Conservation (phyloP, 2,888 invertebrate species). For the Drosophila histrio region DNA sequence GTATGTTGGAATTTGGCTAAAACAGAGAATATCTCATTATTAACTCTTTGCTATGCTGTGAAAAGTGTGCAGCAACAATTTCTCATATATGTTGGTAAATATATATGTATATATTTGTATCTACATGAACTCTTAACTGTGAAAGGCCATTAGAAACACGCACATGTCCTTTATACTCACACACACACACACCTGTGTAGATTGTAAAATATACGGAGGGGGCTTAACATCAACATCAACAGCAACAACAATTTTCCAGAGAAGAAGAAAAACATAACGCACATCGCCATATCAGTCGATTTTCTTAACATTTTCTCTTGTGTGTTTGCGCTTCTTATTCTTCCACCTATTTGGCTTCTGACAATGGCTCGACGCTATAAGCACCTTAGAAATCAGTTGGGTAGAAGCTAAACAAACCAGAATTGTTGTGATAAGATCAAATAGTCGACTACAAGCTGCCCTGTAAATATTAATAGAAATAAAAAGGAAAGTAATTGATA, state of each 20-base stretch:
- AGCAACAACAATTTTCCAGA: slow-evolving; percentile 39
- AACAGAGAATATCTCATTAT: slow-evolving; percentile 51
- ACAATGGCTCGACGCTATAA: slow-evolving; percentile 48
- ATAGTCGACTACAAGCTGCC: slow-evolving; percentile 13
- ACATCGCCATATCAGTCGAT: slow-evolving; percentile 17
- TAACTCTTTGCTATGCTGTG: slow-evolving; percentile 24
- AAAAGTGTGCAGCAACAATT: slow-evolving; percentile 21
- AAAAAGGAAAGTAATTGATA: neutral
- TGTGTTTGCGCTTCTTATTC: slow-evolving; percentile 24
- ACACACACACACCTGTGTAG: slow-evolving; percentile 15
- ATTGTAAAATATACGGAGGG: slow-evolving; percentile 11
- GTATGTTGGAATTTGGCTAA: slow-evolving; percentile 27
- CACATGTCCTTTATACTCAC: slow-evolving; percentile 34
- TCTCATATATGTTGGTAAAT: neutral
- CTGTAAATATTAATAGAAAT: neutral
- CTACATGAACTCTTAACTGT: slow-evolving; percentile 36
- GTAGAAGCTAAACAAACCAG: slow-evolving; percentile 33
- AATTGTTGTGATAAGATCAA: neutral
- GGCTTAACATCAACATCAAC: neutral
- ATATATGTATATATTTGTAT: slow-evolving; percentile 6
- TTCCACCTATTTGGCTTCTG: slow-evolving; percentile 59
- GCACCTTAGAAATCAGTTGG: slow-evolving; percentile 62
- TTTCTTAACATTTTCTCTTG: slow-evolving; percentile 19
- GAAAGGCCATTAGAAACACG: slow-evolving; percentile 54
- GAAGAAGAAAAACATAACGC: slow-evolving; percentile 21